Evolutionary conservation across 2,797 vertebrate species (phyloP), one percentile per base, ranked within the genome.

Genomic region (Tarsius wallacei): DNA sequence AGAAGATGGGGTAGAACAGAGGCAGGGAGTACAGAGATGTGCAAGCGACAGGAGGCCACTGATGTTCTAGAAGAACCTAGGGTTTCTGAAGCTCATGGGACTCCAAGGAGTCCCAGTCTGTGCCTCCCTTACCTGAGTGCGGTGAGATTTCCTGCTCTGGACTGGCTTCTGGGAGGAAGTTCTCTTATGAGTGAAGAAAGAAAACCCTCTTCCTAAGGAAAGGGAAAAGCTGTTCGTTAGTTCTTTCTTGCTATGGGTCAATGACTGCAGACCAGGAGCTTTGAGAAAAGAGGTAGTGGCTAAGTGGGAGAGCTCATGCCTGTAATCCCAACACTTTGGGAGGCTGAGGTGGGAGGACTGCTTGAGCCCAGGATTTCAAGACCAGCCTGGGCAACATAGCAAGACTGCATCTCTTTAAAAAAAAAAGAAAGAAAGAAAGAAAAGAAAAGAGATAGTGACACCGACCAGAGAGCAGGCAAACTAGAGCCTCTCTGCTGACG

Each of bases 201-300:
- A 78, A 4, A 78, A n/a, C 2, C 49, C 26, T 88, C 63, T 96
- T 92, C 74, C 97, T 97, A 63, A n/a, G 73, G 17, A 82, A 95
- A n/a, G 91, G 74, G 64, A 81, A 80, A 42, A 33, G 47, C 1
- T 26, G 36, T 51, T 81, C 1, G 42, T 97, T 63, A 28, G 76
- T 55, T 51, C 66, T 22, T 85, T 90, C 33, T 57, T 15, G 36
- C n/a, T 53, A 12, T 2, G 26, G 61, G 24, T 24, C 47, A 74
- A 15, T 47, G 57, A 13, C 1, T 6, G 15, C 12, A 26, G 49
- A 28, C 42, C 57, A 14, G 22, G 16, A 22, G 31, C 36, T 31
- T 42, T 42, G 42, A 42, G 42, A 42, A 42, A 42, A 42, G 42
- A 42, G 7, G 42, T 42, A 42, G 42, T 42, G 42, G 4, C 3